Conservation (phyloP, 2,797 vertebrate genomes). For the Rhinella marina region DNA sequence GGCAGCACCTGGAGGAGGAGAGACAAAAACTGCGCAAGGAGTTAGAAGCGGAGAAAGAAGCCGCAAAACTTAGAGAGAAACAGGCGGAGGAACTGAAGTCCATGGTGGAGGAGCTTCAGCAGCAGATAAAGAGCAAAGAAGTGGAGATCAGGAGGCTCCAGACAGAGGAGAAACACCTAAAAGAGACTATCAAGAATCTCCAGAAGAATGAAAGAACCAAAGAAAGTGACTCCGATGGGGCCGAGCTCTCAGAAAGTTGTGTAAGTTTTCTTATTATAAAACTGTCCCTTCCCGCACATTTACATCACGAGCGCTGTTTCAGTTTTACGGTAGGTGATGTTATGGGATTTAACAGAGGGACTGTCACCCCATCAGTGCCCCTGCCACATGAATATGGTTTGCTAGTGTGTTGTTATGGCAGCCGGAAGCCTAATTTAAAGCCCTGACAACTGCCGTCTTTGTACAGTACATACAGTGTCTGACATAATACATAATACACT, state of each 20-base stretch:
- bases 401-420: too few species aligned
- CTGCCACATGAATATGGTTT: too few species aligned
- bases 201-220: conserved; percentile 69
- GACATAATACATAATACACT: too few species aligned
- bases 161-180: conserved; percentile 79
- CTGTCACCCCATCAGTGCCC: too few species aligned
- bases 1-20: conserved; percentile 82
- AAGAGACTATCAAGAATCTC: conserved; percentile 77
- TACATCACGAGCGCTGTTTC: too few species aligned
- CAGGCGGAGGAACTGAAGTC: conserved; percentile 78
- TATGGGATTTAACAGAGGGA: too few species aligned
- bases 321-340: too few species aligned
- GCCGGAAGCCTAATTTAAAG: too few species aligned
- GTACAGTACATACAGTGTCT: too few species aligned
- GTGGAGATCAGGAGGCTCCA: conserved; percentile 78
- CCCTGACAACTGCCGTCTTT: too few species aligned
- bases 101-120: conserved; percentile 77
- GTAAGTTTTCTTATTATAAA: conserved; percentile 57
- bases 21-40: conserved; percentile 75
- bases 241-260: conserved; percentile 71
- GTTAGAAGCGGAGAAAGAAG: conserved; percentile 78
- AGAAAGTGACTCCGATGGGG: conserved; percentile 62
- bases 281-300: too few species aligned
- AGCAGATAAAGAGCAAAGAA: conserved; percentile 80
- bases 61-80: conserved; percentile 74